A percentile compares a stretch with the other conserved stretches of the same genome.
These are phyloP conservation scores for Andricus curvator DNA, from an alignment of 2,888 invertebrate species.

Conservation along the genomic window DNA sequence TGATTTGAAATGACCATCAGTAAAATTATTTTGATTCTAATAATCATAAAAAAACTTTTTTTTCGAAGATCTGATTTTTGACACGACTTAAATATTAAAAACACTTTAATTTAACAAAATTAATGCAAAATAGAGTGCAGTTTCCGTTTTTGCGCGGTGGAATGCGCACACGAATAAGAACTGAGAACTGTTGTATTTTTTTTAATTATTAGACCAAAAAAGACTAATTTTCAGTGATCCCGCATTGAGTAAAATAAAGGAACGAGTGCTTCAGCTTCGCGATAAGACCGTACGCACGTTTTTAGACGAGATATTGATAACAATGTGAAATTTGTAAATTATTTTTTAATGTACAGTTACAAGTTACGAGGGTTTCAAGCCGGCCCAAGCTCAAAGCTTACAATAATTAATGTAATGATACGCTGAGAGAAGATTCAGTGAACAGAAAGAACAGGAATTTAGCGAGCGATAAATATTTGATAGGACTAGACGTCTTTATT, in stretches of 20 bases:
- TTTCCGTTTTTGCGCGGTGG: neutral
- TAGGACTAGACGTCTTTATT: constrained; percentile 66
- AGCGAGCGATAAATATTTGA: constrained; percentile 57
- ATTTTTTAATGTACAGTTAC: constrained; percentile 39
- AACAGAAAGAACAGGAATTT: constrained; percentile 53
- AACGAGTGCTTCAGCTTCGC: constrained; percentile 12
- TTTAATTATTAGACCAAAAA: constrained; percentile 13
- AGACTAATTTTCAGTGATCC: constrained; percentile 20
- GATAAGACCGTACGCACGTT: constrained; percentile 31
- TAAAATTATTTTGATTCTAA: too few relatives aligned
- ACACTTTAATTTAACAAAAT: neutral
- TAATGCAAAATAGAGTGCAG: neutral
- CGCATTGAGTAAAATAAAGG: constrained; percentile 3
- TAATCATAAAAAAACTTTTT: too few relatives aligned
- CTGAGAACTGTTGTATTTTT: constrained; percentile 15
- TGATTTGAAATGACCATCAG: too few relatives aligned
- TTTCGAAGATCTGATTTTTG: too few relatives aligned
- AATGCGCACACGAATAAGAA: constrained; percentile 18
- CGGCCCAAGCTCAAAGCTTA: constrained; percentile 73
- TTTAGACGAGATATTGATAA: constrained; percentile 48
- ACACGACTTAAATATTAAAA: too few relatives aligned
- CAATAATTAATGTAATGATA: constrained; percentile 66
- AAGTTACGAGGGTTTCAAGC: constrained; percentile 50
- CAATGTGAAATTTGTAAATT: constrained; percentile 40
- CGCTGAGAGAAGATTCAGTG: constrained; percentile 48